phyloP scores from a whole-genome alignment of 2,113 vertebrate genomes.

The Sitta europaea region DNA sequence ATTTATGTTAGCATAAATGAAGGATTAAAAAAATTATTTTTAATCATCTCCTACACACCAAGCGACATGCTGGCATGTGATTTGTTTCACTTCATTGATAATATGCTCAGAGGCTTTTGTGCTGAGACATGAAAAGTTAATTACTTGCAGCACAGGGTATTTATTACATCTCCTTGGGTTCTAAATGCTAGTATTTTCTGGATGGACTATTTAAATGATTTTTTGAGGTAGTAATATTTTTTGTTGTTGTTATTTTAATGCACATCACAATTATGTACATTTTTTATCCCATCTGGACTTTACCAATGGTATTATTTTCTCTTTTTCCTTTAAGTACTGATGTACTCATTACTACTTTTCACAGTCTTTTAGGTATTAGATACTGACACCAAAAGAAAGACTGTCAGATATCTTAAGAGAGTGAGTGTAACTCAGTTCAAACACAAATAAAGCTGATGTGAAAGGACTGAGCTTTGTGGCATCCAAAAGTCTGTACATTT shows the following conservation, averaged over 20 bases:
- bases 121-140: neutral
- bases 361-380: neutral
- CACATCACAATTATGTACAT: neutral
- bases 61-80: neutral
- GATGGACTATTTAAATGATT: neutral
- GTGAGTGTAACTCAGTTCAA: neutral
- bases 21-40: neutral
- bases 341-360: neutral
- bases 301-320: neutral
- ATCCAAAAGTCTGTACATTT: slow-evolving; percentile 19
- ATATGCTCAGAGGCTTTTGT: neutral
- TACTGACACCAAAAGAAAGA: neutral
- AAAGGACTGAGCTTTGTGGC: neutral
- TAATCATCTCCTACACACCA: neutral
- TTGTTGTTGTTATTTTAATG: neutral
- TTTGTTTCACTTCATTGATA: neutral
- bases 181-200: neutral
- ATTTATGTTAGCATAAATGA: neutral
- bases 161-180: neutral
- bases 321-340: neutral
- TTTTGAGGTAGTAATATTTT: neutral
- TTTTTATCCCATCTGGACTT: neutral
- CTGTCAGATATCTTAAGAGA: neutral
- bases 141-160: neutral
- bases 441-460: neutral